These are phyloP conservation scores for Empis livida DNA, from an alignment of 2,888 invertebrate genomes.

Conservation along the genomic window DNA sequence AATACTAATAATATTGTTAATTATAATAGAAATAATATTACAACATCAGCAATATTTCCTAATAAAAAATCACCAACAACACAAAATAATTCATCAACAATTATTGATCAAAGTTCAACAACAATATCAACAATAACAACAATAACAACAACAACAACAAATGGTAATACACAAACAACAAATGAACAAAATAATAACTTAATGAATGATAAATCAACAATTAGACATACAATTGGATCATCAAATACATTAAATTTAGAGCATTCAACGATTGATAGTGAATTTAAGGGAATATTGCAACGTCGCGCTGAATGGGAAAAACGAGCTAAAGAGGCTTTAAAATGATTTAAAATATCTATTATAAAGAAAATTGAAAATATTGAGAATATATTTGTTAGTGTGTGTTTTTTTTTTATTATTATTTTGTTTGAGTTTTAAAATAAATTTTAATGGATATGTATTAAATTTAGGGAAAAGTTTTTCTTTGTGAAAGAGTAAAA, in stretches of 20 bases:
- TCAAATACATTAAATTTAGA: slow-evolving; percentile 12
- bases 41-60: slow-evolving; percentile 1
- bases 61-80: slow-evolving; percentile 2
- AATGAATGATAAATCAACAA: not conserved
- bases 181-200: slow-evolving; percentile 1
- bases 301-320: slow-evolving; percentile 67
- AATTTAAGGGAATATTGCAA: slow-evolving; percentile 59
- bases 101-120: slow-evolving; percentile 4
- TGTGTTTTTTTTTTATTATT: no score
- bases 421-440: no score
- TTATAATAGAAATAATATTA: slow-evolving; percentile 12
- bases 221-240: slow-evolving; percentile 7
- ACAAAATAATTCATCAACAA: slow-evolving; percentile 11
- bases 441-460: no score
- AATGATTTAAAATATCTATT: no score
- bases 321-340: slow-evolving; percentile 51
- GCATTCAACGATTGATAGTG: slow-evolving; percentile 16
- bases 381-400: no score
- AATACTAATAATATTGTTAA: slow-evolving; percentile 14
- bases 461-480: no score
- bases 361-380: no score
- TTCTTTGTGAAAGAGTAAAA: no score
- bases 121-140: slow-evolving; percentile 18
- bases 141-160: slow-evolving; percentile 3
- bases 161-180: not conserved